Percentiles rank a stretch among this genome's conserved stretches.
Conservation (phyloP, 2,797 vertebrate genomes). For the Pangasius sanitwongsei region DNA sequence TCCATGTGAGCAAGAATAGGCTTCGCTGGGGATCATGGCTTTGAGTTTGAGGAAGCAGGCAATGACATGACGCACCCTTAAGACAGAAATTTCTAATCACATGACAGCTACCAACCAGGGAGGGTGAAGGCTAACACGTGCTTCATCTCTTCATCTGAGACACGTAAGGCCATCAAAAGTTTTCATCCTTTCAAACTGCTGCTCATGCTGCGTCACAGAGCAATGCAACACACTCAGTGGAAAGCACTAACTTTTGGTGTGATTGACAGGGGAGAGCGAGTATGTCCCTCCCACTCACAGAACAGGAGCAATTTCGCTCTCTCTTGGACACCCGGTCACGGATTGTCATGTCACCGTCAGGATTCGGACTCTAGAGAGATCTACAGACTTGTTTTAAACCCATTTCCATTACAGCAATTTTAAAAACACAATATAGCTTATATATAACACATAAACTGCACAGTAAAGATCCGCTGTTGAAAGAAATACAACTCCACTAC, state of each 20-base stretch:
- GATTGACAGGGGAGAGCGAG: neutral
- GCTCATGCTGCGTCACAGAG: too few species aligned
- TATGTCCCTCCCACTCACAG: neutral
- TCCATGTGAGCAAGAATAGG: neutral
- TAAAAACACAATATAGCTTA: too few species aligned
- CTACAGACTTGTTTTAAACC: neutral
- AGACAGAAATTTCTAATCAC: neutral
- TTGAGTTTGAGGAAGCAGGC: neutral
- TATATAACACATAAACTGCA: too few species aligned
- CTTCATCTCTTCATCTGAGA: neutral
- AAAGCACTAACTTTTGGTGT: neutral
- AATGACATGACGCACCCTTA: neutral
- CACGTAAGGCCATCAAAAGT: neutral
- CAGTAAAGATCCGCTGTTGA: neutral
- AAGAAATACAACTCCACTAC: neutral
- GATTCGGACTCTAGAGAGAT: neutral
- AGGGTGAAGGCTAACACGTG: neutral
- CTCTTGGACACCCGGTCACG: neutral
- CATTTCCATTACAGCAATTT: neutral
- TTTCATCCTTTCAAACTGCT: neutral
- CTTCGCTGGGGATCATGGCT: neutral
- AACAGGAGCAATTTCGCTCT: neutral
- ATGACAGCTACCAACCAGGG: neutral
- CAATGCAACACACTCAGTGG: too few species aligned
- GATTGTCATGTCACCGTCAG: neutral